phyloP scores from a whole-genome alignment of 2,113 vertebrate genomes.

The Galemys pyrenaicus region DNA sequence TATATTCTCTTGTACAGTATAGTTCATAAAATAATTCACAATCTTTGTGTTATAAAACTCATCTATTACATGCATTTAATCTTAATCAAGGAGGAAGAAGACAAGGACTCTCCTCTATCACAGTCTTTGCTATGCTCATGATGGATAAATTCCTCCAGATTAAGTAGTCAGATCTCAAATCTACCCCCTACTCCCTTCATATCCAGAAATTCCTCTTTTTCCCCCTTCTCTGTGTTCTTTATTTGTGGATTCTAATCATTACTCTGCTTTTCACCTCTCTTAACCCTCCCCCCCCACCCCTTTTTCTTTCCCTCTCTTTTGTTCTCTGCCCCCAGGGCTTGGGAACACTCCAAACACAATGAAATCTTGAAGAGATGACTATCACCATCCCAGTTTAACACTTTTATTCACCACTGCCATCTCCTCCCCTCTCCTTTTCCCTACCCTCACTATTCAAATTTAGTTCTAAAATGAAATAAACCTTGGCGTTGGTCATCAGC shows the following conservation, averaged over 20 bases:
- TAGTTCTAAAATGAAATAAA: constrained; percentile 82
- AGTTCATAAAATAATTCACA: not conserved
- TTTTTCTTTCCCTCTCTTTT: constrained; percentile 68
- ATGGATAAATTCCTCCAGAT: not conserved
- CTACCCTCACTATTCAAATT: constrained; percentile 77
- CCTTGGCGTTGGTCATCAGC: constrained; percentile 78
- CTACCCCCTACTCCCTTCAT: not conserved
- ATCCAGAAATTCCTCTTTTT: constrained; percentile 58
- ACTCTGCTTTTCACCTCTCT: constrained; percentile 65
- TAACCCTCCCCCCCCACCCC: not conserved
- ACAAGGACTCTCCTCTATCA: not conserved
- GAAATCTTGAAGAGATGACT: constrained; percentile 69
- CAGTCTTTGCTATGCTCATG: not conserved
- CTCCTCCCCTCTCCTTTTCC: constrained; percentile 1
- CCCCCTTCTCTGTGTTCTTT: constrained; percentile 64
- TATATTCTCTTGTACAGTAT: not conserved
- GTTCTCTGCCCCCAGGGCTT: constrained; percentile 68
- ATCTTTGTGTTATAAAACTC: not conserved
- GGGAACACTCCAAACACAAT: constrained; percentile 74
- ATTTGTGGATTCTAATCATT: constrained; percentile 77
- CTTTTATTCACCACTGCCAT: not conserved
- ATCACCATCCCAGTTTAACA: not conserved
- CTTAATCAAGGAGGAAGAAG: not conserved
- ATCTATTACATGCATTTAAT: not conserved
- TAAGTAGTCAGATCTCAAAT: constrained; percentile 1